Conservation (phyloP, 2,888 invertebrate genomes). For the Leptopilina drosophilae region DNA sequence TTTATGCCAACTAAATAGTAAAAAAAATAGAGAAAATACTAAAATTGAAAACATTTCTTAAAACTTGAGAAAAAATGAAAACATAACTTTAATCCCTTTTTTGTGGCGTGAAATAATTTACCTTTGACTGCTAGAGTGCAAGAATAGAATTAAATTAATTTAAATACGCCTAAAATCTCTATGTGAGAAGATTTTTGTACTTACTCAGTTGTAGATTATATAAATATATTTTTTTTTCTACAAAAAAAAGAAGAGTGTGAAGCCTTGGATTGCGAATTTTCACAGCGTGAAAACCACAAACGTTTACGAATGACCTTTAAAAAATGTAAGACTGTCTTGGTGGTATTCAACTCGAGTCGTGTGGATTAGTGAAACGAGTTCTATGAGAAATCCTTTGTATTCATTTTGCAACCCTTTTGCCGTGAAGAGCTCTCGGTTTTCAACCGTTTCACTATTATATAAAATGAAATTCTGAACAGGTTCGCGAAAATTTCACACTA, state of each 20-base stretch:
- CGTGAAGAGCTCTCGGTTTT: slow-evolving; percentile 18
- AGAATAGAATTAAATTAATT: too few relatives aligned
- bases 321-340: slow-evolving; percentile 14
- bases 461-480: slow-evolving; percentile 22
- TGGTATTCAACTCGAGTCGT: slow-evolving; percentile 24
- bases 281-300: neutral
- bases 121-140: too few relatives aligned
- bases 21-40: too few relatives aligned
- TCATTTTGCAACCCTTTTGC: slow-evolving; percentile 26
- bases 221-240: too few relatives aligned
- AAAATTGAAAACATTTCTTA: too few relatives aligned
- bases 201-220: neutral
- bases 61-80: too few relatives aligned
- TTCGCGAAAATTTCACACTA: slow-evolving; percentile 22
- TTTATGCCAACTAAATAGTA: too few relatives aligned
- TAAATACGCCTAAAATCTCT: too few relatives aligned
- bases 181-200: neutral
- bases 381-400: slow-evolving; percentile 26
- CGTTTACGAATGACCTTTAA: slow-evolving; percentile 22
- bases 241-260: too few relatives aligned
- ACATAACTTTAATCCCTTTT: too few relatives aligned
- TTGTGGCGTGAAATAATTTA: too few relatives aligned
- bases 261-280: neutral
- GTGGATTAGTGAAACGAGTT: slow-evolving; percentile 22
- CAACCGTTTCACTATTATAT: neutral